Evolutionary conservation across 2,888 invertebrate genomes (phyloP).

Genomic region (Phyllotreta striolata): DNA sequence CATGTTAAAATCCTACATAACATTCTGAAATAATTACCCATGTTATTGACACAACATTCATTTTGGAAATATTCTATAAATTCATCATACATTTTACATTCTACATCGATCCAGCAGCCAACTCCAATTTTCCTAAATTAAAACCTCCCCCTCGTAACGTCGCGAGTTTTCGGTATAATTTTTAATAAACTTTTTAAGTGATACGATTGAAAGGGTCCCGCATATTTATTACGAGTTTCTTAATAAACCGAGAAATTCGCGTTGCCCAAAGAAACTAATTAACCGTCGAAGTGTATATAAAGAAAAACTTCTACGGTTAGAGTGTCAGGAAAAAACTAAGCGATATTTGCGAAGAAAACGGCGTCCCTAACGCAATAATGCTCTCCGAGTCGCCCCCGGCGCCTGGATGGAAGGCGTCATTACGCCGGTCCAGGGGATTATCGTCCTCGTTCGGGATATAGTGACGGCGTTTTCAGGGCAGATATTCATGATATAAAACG

Average conservation of each 20-base stretch:
- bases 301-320: conserved; percentile 12
- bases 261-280: conserved; percentile 20
- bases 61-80: too few species aligned
- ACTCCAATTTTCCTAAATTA: too few species aligned
- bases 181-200: too few species aligned
- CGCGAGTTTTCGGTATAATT: too few species aligned
- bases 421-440: conserved; percentile 60
- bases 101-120: too few species aligned
- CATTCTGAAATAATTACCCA: too few species aligned
- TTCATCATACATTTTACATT: too few species aligned
- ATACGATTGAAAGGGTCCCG: too few species aligned
- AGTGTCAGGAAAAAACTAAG: conserved; percentile 19
- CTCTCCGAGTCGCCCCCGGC: conserved; percentile 51
- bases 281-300: conserved; percentile 8
- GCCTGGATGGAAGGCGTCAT: conserved; percentile 59
- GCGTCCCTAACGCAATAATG: conserved; percentile 26
- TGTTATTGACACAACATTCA: too few species aligned
- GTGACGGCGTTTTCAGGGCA: conserved; percentile 24
- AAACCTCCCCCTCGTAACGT: too few species aligned
- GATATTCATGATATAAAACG: conserved; percentile 30
- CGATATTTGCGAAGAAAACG: conserved; percentile 24
- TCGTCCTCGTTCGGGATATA: conserved; percentile 51
- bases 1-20: too few species aligned
- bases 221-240: not conserved
- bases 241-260: conserved; percentile 4